Percentiles rank a stretch among this genome's conserved stretches.
phyloP scores from a whole-genome alignment of 2,797 vertebrate species.

The Neosalanx taihuensis region DNA sequence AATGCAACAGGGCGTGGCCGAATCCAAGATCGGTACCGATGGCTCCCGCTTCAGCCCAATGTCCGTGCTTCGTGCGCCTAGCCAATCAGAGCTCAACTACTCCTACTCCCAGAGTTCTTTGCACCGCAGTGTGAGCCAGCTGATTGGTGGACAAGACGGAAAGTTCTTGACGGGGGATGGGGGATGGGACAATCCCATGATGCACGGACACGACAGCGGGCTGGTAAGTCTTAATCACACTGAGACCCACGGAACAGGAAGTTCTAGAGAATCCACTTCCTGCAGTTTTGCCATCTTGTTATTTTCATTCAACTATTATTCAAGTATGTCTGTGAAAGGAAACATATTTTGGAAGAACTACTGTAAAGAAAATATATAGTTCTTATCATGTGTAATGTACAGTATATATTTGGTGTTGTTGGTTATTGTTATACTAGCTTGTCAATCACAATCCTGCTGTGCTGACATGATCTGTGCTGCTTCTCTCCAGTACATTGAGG shows the following conservation, averaged over 20 bases:
- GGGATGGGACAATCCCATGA: constrained; percentile 79
- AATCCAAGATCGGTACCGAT: constrained; percentile 78
- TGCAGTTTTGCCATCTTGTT: no score
- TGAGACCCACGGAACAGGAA: no score
- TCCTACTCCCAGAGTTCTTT: constrained; percentile 79
- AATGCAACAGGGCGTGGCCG: constrained; percentile 49
- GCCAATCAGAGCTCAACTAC: constrained; percentile 73
- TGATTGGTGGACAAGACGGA: constrained; percentile 78
- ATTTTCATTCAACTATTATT: no score
- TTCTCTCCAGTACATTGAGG: constrained; percentile 76
- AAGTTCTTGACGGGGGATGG: constrained; percentile 79
- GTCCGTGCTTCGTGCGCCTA: constrained; percentile 72
- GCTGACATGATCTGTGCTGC: no score
- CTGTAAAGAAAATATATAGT: no score
- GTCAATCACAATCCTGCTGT: neutral
- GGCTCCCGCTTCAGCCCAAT: constrained; percentile 70
- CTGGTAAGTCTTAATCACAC: constrained; percentile 67
- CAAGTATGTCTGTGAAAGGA: no score
- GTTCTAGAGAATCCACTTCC: no score
- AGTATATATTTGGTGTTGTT: no score
- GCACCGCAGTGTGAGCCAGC: constrained; percentile 88
- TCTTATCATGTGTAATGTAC: no score
- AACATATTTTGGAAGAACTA: no score
- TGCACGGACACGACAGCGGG: constrained; percentile 75
- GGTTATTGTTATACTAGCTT: no score